A percentile compares a stretch with the other conserved stretches of the same genome.
Conservation (phyloP, 2,113 vertebrate genomes). For the Catagonus wagneri region DNA sequence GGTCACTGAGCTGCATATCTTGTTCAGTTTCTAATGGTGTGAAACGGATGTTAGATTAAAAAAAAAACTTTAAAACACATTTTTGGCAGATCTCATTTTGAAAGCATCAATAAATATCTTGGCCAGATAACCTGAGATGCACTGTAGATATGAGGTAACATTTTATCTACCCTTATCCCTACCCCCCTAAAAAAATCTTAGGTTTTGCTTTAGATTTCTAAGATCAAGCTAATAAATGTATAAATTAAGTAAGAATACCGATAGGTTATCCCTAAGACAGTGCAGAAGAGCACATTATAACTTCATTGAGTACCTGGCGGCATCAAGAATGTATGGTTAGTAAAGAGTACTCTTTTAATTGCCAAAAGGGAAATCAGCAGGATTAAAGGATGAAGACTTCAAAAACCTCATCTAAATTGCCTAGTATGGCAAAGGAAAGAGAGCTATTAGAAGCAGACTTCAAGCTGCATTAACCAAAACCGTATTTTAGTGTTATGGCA, state of each 20-base stretch:
- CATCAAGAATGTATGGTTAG: not conserved
- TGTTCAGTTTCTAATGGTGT: not conserved
- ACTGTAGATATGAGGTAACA: not conserved
- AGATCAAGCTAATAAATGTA: slow-evolving; percentile 34
- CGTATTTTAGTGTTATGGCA: slow-evolving; percentile 19
- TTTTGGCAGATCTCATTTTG: slow-evolving; percentile 57
- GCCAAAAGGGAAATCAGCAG: slow-evolving; percentile 42
- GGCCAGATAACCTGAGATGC: slow-evolving; percentile 22
- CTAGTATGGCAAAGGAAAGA: slow-evolving; percentile 39
- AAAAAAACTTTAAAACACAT: slow-evolving; percentile 37
- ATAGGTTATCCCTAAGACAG: slow-evolving; percentile 28
- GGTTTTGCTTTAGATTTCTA: slow-evolving; percentile 63
- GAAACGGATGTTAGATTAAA: slow-evolving; percentile 5
- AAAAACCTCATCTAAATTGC: slow-evolving; percentile 57
- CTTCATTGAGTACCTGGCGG: slow-evolving; percentile 1
- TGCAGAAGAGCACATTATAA: slow-evolving; percentile 58
- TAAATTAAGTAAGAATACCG: slow-evolving; percentile 40
- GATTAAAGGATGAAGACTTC: slow-evolving; percentile 51
- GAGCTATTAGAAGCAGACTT: slow-evolving; percentile 47
- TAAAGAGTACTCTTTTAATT: slow-evolving; percentile 55
- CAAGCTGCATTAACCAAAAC: slow-evolving; percentile 59
- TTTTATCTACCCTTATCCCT: not conserved
- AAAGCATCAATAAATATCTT: slow-evolving; percentile 40
- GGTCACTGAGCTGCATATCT: slow-evolving; percentile 18
- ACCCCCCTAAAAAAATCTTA: not conserved